Evolutionary conservation across 2,797 vertebrate genomes (phyloP).

Genomic region (Sternarchorhynchus goeldii): DNA sequence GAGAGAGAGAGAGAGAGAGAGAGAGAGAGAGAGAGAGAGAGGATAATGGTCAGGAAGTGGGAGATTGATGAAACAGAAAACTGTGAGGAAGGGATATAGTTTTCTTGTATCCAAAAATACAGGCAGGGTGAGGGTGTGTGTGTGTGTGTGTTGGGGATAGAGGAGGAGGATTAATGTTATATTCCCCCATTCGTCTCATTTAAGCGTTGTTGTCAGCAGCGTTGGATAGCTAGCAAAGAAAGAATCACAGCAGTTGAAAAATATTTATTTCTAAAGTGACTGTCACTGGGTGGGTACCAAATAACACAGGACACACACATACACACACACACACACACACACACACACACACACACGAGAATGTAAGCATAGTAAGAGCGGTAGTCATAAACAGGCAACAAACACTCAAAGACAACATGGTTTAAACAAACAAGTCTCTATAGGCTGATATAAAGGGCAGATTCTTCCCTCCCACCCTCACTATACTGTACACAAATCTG

Average conservation of each 20-base stretch:
- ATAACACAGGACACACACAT: conserved; percentile 6
- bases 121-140: conserved; percentile 18
- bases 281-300: conserved; percentile 23
- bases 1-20: background rate
- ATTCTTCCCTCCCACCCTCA: background rate
- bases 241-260: conserved; percentile 8
- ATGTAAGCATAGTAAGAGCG: background rate
- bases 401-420: background rate
- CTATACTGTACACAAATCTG: background rate
- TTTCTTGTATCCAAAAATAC: background rate
- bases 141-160: conserved; percentile 16
- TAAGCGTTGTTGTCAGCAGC: conserved; percentile 40
- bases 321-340: background rate
- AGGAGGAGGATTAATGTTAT: conserved; percentile 22
- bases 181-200: conserved; percentile 46
- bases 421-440: background rate
- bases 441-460: background rate
- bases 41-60: background rate
- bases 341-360: background rate
- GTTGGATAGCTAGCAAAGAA: conserved; percentile 6
- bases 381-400: background rate
- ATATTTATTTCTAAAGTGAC: conserved; percentile 45
- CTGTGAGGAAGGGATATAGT: conserved; percentile 3
- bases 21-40: background rate
- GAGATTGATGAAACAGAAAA: background rate